Base-by-base conservation (phyloP, 2,888 invertebrate species). In the Tenthredo notha region DNA sequence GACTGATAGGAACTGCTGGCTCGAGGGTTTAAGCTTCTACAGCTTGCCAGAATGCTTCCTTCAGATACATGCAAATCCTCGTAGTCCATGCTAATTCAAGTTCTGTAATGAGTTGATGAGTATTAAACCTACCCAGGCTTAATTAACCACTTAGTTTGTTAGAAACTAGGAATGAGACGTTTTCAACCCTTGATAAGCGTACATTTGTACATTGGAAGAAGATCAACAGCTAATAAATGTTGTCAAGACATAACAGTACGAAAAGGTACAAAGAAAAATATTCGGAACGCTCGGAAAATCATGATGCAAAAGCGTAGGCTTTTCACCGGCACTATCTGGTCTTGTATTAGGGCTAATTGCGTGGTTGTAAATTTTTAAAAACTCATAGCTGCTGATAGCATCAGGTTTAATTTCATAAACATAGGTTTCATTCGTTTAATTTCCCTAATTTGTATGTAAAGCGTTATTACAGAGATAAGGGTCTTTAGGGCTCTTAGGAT, bases 351-450 rank as follows among this genome's bases (percentile, higher is more conserved):
- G 29, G 15, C 77, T 77, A 50, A 77, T 77, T 77, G 50, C 77
- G 9, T 54, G 33, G 25, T 12, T 25, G 25, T 47, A 54, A 77
- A 77, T 50, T 29, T 40, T 40, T 33, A 7, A 77, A 29, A 2
- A 77, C 12, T 40, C 58, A 61, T 33, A 61, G 61, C 18, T 6
- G n/a, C 61, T 40, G 80, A 80, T 78, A 61, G 40, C 61, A 80
- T 80, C 80, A n/a, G 40, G 61, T 61, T 61, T 58, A 61, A 40
- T 61, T 58, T 61, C 0, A 21, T 21, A 58, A 80, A 80, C 61
- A 80, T 80, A 61, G 61, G 80, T 80, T 80, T 37, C 40, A 21
- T 61, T 80, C 80, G 33, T 80, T 80, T 80, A 80, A 80, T 80
- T 80, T 80, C 21, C 40, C 80, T 61, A 61, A 40, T 80, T 80